These are phyloP conservation scores for Apantesis nais DNA, from an alignment of 2,888 invertebrate genomes.

Conservation along the genomic window DNA sequence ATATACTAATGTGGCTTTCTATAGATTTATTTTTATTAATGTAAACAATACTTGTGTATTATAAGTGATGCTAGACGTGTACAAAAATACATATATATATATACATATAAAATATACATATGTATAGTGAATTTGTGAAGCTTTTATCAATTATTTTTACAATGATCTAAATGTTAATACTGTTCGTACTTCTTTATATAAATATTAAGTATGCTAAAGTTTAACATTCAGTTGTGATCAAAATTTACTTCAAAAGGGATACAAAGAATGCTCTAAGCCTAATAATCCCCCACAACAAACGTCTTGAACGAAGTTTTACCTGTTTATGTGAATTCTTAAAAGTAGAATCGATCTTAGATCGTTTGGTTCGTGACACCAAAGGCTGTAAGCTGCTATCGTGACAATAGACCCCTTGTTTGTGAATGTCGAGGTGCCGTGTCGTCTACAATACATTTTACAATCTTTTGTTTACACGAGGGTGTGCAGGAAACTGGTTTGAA, in stretches of 20 bases:
- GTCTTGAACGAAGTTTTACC: neutral
- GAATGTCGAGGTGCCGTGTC: neutral
- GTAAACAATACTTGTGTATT: no score
- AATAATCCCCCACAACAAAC: neutral
- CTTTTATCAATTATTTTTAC: no score
- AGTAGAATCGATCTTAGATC: neutral
- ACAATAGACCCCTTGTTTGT: conserved; percentile 9
- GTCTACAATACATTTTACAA: neutral
- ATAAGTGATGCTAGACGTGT: no score
- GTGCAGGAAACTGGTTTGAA: neutral
- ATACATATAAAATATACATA: no score
- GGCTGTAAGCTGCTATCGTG: conserved; percentile 1
- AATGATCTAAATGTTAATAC: no score
- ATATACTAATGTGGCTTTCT: no score
- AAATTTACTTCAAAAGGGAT: neutral
- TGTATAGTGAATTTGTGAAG: no score
- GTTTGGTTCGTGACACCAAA: conserved; percentile 6
- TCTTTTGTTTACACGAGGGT: neutral
- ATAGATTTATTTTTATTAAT: no score
- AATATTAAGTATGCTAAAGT: no score
- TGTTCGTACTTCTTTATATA: no score
- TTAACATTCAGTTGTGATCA: neutral
- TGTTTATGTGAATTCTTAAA: neutral
- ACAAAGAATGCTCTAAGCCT: neutral
- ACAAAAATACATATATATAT: no score